These are phyloP conservation scores for Menidia beryllina DNA, from an alignment of 2,113 vertebrate species.

Conservation along the genomic window DNA sequence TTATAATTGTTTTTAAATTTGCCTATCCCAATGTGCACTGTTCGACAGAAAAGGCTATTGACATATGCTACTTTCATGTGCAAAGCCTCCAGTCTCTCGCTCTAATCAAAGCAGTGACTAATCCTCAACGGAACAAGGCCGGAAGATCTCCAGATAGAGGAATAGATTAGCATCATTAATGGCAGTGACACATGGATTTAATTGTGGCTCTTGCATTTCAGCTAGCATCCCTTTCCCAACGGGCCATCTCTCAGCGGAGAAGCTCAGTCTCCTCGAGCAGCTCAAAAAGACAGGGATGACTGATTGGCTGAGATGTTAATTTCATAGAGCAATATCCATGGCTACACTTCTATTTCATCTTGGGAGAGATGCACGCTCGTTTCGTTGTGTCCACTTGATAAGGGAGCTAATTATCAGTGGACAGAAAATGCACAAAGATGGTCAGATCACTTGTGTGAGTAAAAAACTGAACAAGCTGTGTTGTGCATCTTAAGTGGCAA, in stretches of 20 bases:
- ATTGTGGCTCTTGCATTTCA: slow-evolving; percentile 66
- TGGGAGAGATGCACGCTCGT: slow-evolving; percentile 42
- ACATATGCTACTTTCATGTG: slow-evolving; percentile 46
- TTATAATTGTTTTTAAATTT: neutral
- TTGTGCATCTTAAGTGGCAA: slow-evolving; percentile 21
- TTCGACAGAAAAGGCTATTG: slow-evolving; percentile 26
- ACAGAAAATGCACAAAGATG: slow-evolving; percentile 52
- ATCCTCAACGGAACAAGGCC: slow-evolving; percentile 46
- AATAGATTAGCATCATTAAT: slow-evolving; percentile 74
- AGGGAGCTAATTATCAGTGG: slow-evolving; percentile 60
- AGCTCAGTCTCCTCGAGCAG: slow-evolving; percentile 24
- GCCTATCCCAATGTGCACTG: neutral
- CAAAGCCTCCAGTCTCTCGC: slow-evolving; percentile 32
- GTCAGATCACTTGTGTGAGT: slow-evolving; percentile 23
- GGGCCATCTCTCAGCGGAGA: slow-evolving; percentile 45
- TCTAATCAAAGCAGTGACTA: slow-evolving; percentile 55
- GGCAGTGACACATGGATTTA: slow-evolving; percentile 64
- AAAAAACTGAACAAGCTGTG: slow-evolving; percentile 12
- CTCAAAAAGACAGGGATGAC: slow-evolving; percentile 36
- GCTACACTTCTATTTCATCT: slow-evolving; percentile 57
- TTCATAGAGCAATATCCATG: slow-evolving; percentile 57
- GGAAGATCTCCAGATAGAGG: slow-evolving; percentile 65
- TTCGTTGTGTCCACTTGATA: slow-evolving; percentile 51
- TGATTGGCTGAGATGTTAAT: slow-evolving; percentile 67
- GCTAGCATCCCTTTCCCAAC: slow-evolving; percentile 43